phyloP scores from a whole-genome alignment of 2,888 invertebrate species.

The Tachina lurida region DNA sequence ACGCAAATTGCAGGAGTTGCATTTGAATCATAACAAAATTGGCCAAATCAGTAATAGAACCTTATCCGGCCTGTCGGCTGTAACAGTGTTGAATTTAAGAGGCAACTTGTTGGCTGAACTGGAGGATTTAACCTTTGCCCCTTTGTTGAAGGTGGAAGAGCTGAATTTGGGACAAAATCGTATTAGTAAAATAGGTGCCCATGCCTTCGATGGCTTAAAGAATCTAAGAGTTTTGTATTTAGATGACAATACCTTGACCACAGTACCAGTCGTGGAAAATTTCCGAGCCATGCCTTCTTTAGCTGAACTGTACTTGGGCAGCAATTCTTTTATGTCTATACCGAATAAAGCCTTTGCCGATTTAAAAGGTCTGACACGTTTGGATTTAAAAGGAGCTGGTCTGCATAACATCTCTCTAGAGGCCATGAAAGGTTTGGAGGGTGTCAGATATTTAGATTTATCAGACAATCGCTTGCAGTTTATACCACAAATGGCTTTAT shows the following conservation, averaged over 20 bases:
- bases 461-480: constrained; percentile 90
- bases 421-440: constrained; percentile 89
- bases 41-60: constrained; percentile 91
- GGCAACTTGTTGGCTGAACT: constrained; percentile 92
- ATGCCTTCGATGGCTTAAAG: constrained; percentile 89
- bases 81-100: constrained; percentile 91
- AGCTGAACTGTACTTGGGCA: constrained; percentile 92
- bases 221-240: constrained; percentile 91
- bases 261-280: constrained; percentile 88
- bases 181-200: constrained; percentile 90
- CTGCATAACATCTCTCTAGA: constrained; percentile 90
- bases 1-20: constrained; percentile 91
- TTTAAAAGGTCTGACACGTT: constrained; percentile 88
- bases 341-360: constrained; percentile 91
- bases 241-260: constrained; percentile 91
- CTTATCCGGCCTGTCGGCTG: constrained; percentile 89
- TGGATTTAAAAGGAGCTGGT: constrained; percentile 92
- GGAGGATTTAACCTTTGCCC: constrained; percentile 88
- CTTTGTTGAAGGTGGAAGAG: constrained; percentile 90
- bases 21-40: constrained; percentile 93
- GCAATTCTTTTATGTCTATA: constrained; percentile 90
- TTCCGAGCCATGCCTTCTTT: constrained; percentile 89
- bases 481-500: constrained; percentile 90
- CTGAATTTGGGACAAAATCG: constrained; percentile 93
- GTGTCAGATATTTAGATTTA: constrained; percentile 89